These are phyloP conservation scores for Bombus picipes DNA, from an alignment of 1,140 invertebrate genomes.

Conservation along the genomic window DNA sequence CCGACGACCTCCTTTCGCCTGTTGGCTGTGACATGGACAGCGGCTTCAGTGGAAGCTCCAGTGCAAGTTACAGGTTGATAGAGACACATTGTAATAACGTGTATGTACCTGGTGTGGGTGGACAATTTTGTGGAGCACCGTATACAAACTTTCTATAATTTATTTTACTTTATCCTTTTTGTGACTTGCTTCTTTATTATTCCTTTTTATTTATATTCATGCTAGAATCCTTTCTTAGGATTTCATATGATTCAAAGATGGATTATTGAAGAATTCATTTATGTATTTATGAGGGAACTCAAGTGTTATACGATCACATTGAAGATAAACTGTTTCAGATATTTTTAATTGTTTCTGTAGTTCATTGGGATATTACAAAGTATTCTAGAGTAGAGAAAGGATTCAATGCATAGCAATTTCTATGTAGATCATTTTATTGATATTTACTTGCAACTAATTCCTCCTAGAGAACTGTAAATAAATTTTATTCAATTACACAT, in stretches of 20 bases:
- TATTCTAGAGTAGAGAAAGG: too few species aligned
- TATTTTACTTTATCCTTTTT: not conserved
- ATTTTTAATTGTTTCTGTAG: too few species aligned
- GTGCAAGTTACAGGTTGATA: constrained; percentile 87
- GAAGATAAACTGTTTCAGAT: too few species aligned
- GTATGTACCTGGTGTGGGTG: not conserved
- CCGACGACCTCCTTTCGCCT: constrained; percentile 88
- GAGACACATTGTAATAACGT: not conserved
- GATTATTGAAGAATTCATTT: not conserved
- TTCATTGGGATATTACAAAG: too few species aligned
- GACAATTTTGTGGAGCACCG: not conserved
- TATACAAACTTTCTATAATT: not conserved
- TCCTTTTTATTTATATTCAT: not conserved
- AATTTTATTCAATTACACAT: too few species aligned
- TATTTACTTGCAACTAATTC: too few species aligned
- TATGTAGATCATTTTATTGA: not conserved
- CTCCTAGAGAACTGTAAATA: too few species aligned
- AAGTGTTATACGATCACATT: too few species aligned
- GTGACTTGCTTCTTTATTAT: not conserved
- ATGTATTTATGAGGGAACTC: not conserved
- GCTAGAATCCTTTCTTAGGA: not conserved
- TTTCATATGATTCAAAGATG: not conserved
- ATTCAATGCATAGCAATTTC: not conserved
- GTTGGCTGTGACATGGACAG: constrained; percentile 89
- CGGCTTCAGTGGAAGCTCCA: constrained; percentile 91